Evolutionary conservation across 2,888 invertebrate species (phyloP).

Genomic region (Serripes groenlandicus): DNA sequence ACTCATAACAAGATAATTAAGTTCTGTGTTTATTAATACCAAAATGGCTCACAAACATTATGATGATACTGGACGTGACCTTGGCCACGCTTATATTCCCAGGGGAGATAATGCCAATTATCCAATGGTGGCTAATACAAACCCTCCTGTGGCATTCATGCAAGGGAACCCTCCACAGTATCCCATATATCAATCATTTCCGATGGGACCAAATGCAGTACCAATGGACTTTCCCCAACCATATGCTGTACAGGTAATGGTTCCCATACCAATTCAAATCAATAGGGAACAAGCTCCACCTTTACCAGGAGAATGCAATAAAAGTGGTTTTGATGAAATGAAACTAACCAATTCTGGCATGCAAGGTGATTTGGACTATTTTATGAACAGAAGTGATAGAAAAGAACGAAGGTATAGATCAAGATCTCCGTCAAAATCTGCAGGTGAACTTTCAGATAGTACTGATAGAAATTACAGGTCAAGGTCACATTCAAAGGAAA

Average conservation of each 20-base stretch:
- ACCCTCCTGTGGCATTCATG: constrained; percentile 1
- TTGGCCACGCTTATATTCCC: background rate
- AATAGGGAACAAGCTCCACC: constrained; percentile 26
- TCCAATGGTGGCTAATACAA: background rate
- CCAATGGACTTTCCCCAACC: background rate
- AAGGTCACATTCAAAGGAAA: constrained; percentile 10
- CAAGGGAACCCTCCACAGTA: constrained; percentile 11
- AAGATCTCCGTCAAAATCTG: constrained; percentile 3
- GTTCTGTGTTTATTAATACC: too few relatives aligned
- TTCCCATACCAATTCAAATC: constrained; percentile 43
- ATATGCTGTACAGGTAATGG: constrained; percentile 42
- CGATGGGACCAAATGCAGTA: background rate
- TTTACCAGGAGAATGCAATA: background rate
- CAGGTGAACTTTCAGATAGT: background rate
- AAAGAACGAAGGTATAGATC: constrained; percentile 10
- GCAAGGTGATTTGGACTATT: constrained; percentile 13
- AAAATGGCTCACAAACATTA: constrained; percentile 11
- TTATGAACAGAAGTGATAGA: background rate
- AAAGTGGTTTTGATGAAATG: too few relatives aligned
- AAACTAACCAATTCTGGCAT: background rate
- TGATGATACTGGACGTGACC: constrained; percentile 19
- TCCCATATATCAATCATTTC: constrained; percentile 1
- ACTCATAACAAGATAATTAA: too few relatives aligned
- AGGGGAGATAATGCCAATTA: background rate
- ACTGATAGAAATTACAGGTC: constrained; percentile 12